phyloP scores from a whole-genome alignment of 92 coral and sea anemone genomes.

The Montipora capitata region DNA sequence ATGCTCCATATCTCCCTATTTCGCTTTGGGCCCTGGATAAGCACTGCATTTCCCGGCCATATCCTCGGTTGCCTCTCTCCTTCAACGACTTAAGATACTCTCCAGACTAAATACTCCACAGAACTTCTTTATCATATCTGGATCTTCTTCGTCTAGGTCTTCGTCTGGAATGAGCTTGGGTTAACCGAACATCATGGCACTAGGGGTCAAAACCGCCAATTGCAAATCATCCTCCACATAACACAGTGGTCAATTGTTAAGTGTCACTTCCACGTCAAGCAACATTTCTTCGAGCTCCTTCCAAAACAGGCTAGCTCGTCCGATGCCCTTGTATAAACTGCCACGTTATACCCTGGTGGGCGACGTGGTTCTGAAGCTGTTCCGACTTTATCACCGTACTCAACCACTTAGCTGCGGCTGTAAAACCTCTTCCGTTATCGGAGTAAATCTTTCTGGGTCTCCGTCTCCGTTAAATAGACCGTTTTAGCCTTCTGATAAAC shows the following conservation, averaged over 20 bases:
- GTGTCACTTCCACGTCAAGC: constrained; percentile 35
- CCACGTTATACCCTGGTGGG: constrained; percentile 36
- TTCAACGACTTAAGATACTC: constrained; percentile 17
- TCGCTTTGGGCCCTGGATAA: constrained; percentile 34
- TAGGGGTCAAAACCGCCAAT: constrained; percentile 47
- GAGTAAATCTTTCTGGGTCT: constrained; percentile 45
- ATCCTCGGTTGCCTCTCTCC: constrained; percentile 15
- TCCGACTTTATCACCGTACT: constrained; percentile 25
- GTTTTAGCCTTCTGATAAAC: constrained; percentile 12
- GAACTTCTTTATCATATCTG: constrained; percentile 56
- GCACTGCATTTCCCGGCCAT: constrained; percentile 34
- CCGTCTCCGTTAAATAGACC: constrained; percentile 22
- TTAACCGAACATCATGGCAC: constrained; percentile 35
- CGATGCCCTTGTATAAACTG: constrained; percentile 31
- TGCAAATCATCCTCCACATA: constrained; percentile 43
- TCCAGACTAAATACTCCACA: constrained; percentile 45
- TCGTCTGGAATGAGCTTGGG: constrained; percentile 41
- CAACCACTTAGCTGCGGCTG: constrained; percentile 44
- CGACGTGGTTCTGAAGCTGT: constrained; percentile 31
- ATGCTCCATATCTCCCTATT: constrained; percentile 48
- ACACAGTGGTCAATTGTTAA: constrained; percentile 10
- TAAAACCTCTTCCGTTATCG: constrained; percentile 26
- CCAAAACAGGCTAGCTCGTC: constrained; percentile 1
- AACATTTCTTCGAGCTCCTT: constrained; percentile 19
- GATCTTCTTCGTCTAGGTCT: constrained; percentile 23